A percentile compares a stretch with the other conserved stretches of the same genome.
phyloP scores from a whole-genome alignment of 1,140 invertebrate species.

The Pissodes strobi region DNA sequence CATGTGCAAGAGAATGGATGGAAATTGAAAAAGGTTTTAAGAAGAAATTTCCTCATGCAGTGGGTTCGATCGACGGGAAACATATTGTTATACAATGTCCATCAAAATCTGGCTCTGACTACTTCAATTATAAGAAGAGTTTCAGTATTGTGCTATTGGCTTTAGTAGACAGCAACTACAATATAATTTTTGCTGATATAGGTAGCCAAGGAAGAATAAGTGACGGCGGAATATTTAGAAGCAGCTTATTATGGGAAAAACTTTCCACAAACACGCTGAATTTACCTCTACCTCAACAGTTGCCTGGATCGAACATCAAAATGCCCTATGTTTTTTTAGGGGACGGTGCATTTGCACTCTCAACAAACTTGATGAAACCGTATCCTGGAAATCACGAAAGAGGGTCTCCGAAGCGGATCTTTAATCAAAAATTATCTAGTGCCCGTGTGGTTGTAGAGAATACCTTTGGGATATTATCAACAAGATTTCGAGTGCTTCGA shows the following conservation, averaged over 20 bases:
- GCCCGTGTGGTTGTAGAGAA: neutral
- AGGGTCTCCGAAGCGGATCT: slow-evolving; percentile 3
- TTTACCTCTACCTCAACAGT: slow-evolving; percentile 35
- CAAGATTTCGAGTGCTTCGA: too few species aligned
- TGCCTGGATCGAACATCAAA: slow-evolving; percentile 34
- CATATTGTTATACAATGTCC: slow-evolving; percentile 38
- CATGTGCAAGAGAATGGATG: slow-evolving; percentile 40
- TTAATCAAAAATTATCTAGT: neutral
- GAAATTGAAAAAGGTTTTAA: too few species aligned
- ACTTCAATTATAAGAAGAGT: slow-evolving; percentile 47
- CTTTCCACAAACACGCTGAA: slow-evolving; percentile 38
- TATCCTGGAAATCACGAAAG: slow-evolving; percentile 41
- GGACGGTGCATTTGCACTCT: slow-evolving; percentile 53
- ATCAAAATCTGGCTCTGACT: too few species aligned
- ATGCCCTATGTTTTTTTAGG: slow-evolving; percentile 49
- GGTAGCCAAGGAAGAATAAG: too few species aligned
- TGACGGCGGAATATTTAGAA: too few species aligned
- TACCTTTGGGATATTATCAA: too few species aligned
- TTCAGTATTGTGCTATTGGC: too few species aligned
- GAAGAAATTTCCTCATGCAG: slow-evolving; percentile 32
- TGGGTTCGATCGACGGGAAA: slow-evolving; percentile 46
- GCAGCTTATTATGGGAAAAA: slow-evolving; percentile 44
- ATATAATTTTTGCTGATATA: slow-evolving; percentile 52
- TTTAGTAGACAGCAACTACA: slow-evolving; percentile 26
- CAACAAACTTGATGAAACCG: slow-evolving; percentile 49